Base-by-base conservation (phyloP, 2,797 vertebrate genomes). In the Taenioides sp. region DNA sequence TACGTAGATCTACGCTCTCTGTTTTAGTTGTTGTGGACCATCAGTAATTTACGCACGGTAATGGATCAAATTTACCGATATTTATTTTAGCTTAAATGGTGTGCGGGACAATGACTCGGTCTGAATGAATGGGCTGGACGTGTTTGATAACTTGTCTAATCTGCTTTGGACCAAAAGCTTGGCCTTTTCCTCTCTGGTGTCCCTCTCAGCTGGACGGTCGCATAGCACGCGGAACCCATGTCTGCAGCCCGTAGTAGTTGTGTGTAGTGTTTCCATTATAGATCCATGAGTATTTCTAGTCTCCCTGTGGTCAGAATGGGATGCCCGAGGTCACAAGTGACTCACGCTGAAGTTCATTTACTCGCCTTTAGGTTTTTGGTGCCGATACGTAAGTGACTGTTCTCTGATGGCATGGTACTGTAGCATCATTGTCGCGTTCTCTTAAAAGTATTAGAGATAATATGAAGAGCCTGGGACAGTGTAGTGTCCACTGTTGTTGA, bases 121-220 rank as follows among this genome's bases (percentile, higher is more conserved):
- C 54, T 34, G 27, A 5, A 6, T 43, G 27, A 5, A 7, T 23
- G 60, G 18, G 10, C 28, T 65, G 64, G 54, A 43, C 55, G 79
- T 73, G 69, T 28, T 9, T 11, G 62, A 69, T 54, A 69, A 82
- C 66, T 81, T 78, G 72, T 66, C 62, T 5, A 61, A 74, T 79
- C 47, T 23, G 71, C 7, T 31, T 77, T 67, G 80, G 52, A 43
- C 37, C 69, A 77, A 43, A 63, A n/a, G 37, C 43, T 54, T 52
- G 72, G 55, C 43, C 69, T 78, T 69, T 18, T 37, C 54, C 59
- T 34, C 40, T 62, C 20, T 28, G 28, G n/a, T 66, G 22, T 17
- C 7, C 61, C 67, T 75, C 72, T 65, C 80, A 67, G 76, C 63
- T 81, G 83, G 83, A 80, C 67, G 66, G 74, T 40, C 57, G 72